phyloP scores from a whole-genome alignment of 2,113 vertebrate species.

The Willisornis vidua region DNA sequence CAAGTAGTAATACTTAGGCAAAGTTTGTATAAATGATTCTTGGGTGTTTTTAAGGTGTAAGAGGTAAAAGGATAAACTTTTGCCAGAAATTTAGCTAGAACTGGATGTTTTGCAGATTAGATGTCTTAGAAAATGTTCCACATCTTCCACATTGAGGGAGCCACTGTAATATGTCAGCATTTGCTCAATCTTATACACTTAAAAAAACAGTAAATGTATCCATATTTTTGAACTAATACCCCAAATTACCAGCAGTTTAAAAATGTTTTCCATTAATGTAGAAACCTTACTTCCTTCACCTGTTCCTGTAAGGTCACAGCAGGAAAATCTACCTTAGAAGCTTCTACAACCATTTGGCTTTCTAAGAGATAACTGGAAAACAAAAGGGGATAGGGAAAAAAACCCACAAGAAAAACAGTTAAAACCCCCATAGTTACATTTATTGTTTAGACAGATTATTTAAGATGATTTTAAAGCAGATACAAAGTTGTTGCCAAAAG shows the following conservation, averaged over 20 bases:
- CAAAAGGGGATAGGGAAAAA: background rate
- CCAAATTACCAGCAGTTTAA: background rate
- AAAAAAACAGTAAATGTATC: background rate
- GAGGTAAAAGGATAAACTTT: background rate
- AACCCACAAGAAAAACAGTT: background rate
- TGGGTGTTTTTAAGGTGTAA: background rate
- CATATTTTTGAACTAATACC: background rate
- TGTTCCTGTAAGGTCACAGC: constrained; percentile 33
- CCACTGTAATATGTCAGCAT: background rate
- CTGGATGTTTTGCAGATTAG: background rate
- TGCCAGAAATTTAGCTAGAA: background rate
- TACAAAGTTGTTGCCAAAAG: background rate
- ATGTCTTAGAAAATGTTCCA: background rate
- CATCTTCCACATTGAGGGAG: background rate
- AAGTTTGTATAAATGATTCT: background rate
- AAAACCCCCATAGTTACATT: background rate
- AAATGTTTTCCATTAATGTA: background rate
- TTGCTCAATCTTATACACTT: background rate
- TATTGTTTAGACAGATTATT: background rate
- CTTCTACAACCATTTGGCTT: constrained; percentile 72
- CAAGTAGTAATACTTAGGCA: background rate
- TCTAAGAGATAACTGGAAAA: constrained; percentile 84
- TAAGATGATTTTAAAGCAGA: background rate
- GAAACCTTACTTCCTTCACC: constrained; percentile 67
- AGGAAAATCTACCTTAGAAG: constrained; percentile 78